Evolutionary conservation across 2,888 invertebrate species (phyloP), one percentile per base, ranked within the genome.

Genomic region (Drosophila paracracens): DNA sequence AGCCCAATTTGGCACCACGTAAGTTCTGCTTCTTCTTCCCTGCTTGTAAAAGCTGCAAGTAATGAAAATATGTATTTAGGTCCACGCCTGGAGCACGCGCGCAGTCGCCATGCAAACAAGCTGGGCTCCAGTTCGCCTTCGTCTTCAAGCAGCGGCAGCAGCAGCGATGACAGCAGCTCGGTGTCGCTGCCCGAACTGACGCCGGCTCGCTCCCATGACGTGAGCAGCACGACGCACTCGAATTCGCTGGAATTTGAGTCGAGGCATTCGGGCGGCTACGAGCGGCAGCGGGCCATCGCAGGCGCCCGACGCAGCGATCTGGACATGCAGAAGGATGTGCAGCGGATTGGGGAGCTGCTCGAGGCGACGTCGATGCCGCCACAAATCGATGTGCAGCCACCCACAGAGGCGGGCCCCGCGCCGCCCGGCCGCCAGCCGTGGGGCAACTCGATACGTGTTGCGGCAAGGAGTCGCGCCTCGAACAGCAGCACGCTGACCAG

Each of bases 401-500:
- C 92, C 1, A 85, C 85, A 16, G 92, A 89, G 27, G 71, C 36
- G 21, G 70, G 67, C 16, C 64, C 38, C 33, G 52, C 50, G n/a
- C 43, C 53, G 0, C 18, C 70, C 35, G 13, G 38, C 2, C 70
- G 86, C 1, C 76, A 79, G 46, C 57, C 70, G 0, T 79, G 87
- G 84, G 83, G 77, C 10, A 64, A 71, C 57, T 83, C 82, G 5
- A 91, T 90, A 36, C 76, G 91, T 11, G 68, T 91, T 54, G 91
- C 91, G 21, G 56, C 87, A 11, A 89, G 88, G 29, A 92, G 92
- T 69, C 91, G 90, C 60, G 90, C 91, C n/a, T 93, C 93, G 11
- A 93, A 93, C 63, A 95, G 94, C 87, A 95, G 95, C 86, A 95
- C 94, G 18, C 93, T 95, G 54, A 94, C 94, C 0, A 95, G 95